phyloP scores from a whole-genome alignment of 2,888 invertebrate species.

The Drosophila prolongata region DNA sequence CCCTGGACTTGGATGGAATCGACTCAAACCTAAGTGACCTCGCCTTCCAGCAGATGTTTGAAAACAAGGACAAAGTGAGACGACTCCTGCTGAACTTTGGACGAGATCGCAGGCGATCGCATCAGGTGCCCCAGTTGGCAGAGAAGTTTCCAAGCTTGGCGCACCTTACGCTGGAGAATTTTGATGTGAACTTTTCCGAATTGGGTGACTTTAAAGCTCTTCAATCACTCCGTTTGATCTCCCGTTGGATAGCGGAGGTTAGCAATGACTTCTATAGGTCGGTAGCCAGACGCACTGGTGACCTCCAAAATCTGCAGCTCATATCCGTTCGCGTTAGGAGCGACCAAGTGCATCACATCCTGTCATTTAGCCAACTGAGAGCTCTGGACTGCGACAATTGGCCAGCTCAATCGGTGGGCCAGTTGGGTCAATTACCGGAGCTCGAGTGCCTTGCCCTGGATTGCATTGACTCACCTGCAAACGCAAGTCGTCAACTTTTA shows the following conservation, averaged over 20 bases:
- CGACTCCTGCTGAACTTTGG: conserved; percentile 52
- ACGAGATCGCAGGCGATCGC: conserved; percentile 2
- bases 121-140: conserved; percentile 30
- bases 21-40: conserved; percentile 46
- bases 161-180: conserved; percentile 61
- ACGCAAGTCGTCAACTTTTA: conserved; percentile 27
- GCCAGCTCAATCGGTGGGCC: conserved; percentile 34
- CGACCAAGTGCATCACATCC: conserved; percentile 44
- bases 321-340: conserved; percentile 29
- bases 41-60: conserved; percentile 43
- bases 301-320: conserved; percentile 50
- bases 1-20: conserved; percentile 58
- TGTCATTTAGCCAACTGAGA: conserved; percentile 34
- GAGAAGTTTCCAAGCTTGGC: conserved; percentile 44
- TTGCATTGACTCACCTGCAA: conserved; percentile 13
- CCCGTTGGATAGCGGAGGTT: conserved; percentile 30
- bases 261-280: conserved; percentile 40
- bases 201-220: conserved; percentile 50
- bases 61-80: conserved; percentile 28
- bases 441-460: conserved; percentile 55
- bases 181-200: conserved; percentile 42
- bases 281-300: conserved; percentile 25
- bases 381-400: conserved; percentile 49
- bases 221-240: conserved; percentile 49
- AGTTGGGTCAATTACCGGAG: conserved; percentile 27